These are phyloP conservation scores for Vulpes lagopus DNA, from an alignment of 2,113 vertebrate genomes.

Conservation along the genomic window DNA sequence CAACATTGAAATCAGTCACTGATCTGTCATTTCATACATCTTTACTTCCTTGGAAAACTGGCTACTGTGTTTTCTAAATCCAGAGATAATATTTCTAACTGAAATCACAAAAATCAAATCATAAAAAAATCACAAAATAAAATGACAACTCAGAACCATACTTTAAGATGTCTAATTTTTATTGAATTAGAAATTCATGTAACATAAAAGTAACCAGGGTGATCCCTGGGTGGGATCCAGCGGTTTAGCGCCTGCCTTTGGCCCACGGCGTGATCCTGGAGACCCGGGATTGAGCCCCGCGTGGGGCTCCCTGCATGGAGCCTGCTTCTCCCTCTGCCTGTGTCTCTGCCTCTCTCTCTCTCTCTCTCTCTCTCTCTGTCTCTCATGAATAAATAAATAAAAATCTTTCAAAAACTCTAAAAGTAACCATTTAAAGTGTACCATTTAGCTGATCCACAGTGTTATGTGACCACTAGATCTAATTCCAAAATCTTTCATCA, in stretches of 20 bases:
- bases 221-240: too few species aligned
- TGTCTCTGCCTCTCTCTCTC: too few species aligned
- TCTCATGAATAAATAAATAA: too few species aligned
- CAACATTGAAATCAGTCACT: background rate
- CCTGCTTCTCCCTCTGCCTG: too few species aligned
- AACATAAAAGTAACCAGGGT: background rate
- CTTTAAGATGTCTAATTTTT: background rate
- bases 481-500: background rate
- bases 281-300: fast-evolving
- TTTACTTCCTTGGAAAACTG: background rate
- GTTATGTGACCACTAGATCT: background rate
- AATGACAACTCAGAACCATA: background rate
- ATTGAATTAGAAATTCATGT: background rate
- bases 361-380: too few species aligned
- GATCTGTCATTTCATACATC: background rate
- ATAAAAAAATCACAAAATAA: background rate
- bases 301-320: too few species aligned
- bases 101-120: background rate
- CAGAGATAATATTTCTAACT: background rate
- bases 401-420: background rate
- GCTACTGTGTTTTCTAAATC: conserved; percentile 15
- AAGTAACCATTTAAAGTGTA: background rate
- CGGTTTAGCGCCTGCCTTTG: too few species aligned
- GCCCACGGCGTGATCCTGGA: too few species aligned
- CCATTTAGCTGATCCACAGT: background rate